Percentiles rank a stretch among this genome's conserved stretches.
These are phyloP conservation scores for Anagrus nilaparvatae DNA, from an alignment of 1,140 invertebrate species.

Conservation along the genomic window DNA sequence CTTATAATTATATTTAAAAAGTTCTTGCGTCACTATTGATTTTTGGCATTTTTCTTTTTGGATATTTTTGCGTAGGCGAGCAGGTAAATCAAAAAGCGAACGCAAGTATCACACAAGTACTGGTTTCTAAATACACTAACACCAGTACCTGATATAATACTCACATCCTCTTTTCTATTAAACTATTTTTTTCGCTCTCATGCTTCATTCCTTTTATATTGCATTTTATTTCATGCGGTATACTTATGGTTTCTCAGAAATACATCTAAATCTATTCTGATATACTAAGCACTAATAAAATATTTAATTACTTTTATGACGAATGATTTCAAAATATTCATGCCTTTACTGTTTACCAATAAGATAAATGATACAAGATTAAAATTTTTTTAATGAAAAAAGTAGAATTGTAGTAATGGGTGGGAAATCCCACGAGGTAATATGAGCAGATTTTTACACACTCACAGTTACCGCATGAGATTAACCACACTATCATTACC, in stretches of 20 bases:
- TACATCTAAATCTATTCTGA: too few species aligned
- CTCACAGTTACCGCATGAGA: conserved; percentile 92
- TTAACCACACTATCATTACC: conserved; percentile 52
- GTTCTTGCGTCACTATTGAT: too few species aligned
- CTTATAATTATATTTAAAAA: too few species aligned
- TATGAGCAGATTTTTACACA: conserved; percentile 50
- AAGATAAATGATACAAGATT: not conserved
- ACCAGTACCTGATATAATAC: conserved; percentile 99
- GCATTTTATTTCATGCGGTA: too few species aligned
- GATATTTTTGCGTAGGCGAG: too few species aligned
- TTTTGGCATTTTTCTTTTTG: too few species aligned
- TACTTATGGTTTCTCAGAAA: too few species aligned
- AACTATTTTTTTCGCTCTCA: conserved; percentile 20
- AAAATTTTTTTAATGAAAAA: too few species aligned
- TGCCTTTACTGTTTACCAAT: too few species aligned
- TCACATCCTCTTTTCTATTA: conserved; percentile 53
- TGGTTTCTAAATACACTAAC: conserved; percentile 47
- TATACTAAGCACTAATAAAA: too few species aligned
- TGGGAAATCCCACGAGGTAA: conserved; percentile 65
- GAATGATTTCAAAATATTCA: too few species aligned
- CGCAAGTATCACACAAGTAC: conserved; percentile 77
- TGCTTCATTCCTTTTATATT: conserved; percentile 38
- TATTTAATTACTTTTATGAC: too few species aligned
- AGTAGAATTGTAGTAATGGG: conserved; percentile 38
- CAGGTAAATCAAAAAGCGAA: conserved; percentile 34